These are phyloP conservation scores for Chrysotoxum bicinctum DNA, from an alignment of 2,888 invertebrate species.

Conservation along the genomic window DNA sequence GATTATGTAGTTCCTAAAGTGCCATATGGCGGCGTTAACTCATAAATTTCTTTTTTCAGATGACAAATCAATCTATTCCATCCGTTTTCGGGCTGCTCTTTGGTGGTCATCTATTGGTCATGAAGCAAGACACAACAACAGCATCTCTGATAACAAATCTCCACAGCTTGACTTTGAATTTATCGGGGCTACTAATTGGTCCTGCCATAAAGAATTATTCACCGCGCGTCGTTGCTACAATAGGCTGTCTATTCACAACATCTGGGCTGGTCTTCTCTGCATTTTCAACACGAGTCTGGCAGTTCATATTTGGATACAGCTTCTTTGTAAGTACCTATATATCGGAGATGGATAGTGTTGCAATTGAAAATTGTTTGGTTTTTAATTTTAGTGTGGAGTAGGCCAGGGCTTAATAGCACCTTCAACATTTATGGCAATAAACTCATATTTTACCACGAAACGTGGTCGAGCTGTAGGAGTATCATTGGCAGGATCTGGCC, in stretches of 20 bases:
- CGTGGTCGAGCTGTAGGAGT: conserved; percentile 89
- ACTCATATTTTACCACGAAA: conserved; percentile 86
- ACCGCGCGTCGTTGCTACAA: conserved; percentile 83
- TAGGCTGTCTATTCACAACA: conserved; percentile 83
- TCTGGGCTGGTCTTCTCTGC: conserved; percentile 83
- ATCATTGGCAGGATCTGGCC: conserved; percentile 88
- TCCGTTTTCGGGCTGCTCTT: conserved; percentile 88
- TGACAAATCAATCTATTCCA: conserved; percentile 88
- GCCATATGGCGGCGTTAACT: not conserved
- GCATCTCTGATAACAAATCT: conserved; percentile 87
- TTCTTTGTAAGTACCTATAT: conserved; percentile 83
- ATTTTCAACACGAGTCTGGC: conserved; percentile 82
- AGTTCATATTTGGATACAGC: conserved; percentile 84
- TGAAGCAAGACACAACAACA: conserved; percentile 86
- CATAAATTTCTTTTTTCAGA: conserved; percentile 80
- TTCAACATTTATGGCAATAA: conserved; percentile 87
- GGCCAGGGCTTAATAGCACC: conserved; percentile 88
- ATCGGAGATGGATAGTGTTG: not conserved
- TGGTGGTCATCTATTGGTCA: conserved; percentile 85
- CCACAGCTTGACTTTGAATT: conserved; percentile 82
- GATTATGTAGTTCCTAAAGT: not conserved
- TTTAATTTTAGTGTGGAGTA: conserved; percentile 82
- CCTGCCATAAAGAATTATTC: conserved; percentile 85
- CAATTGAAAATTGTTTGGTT: not conserved
- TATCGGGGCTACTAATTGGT: conserved; percentile 86